These are phyloP conservation scores for Siphamia tubifer DNA, from an alignment of 2,113 vertebrate genomes.

Conservation along the genomic window DNA sequence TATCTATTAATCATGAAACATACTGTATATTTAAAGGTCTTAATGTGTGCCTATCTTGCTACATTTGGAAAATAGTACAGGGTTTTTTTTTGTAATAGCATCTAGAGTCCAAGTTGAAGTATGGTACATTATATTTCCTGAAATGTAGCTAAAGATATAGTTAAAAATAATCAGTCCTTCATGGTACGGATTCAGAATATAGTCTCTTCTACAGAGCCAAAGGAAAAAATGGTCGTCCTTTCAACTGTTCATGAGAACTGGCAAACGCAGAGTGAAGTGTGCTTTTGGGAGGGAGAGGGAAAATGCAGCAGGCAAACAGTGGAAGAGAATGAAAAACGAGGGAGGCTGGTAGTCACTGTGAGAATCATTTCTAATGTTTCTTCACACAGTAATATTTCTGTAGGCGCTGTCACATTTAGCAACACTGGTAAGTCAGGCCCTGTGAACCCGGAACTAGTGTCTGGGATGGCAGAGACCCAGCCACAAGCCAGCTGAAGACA, in stretches of 20 bases:
- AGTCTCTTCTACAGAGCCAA: constrained; percentile 31
- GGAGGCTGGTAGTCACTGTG: constrained; percentile 56
- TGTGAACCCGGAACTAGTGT: constrained; percentile 52
- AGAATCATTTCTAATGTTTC: constrained; percentile 64
- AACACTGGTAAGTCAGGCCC: constrained; percentile 47
- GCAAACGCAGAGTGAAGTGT: constrained; percentile 46
- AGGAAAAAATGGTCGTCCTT: constrained; percentile 43
- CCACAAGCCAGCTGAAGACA: constrained; percentile 23
- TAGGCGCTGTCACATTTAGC: constrained; percentile 57
- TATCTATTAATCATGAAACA: not conserved
- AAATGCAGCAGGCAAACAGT: constrained; percentile 38
- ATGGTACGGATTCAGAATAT: constrained; percentile 34
- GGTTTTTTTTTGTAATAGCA: constrained; percentile 3
- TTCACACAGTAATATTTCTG: constrained; percentile 69
- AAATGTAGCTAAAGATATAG: constrained; percentile 4
- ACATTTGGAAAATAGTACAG: not conserved
- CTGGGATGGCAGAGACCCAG: constrained; percentile 27
- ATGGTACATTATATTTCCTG: constrained; percentile 16
- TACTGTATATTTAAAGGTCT: constrained; percentile 31
- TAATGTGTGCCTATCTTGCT: constrained; percentile 9
- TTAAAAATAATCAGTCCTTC: constrained; percentile 4
- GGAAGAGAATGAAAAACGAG: constrained; percentile 32
- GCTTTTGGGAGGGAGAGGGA: constrained; percentile 39
- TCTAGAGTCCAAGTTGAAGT: constrained; percentile 7
- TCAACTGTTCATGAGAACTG: constrained; percentile 51